phyloP scores from a whole-genome alignment of 2,797 vertebrate species.

The Scolopax rusticola region DNA sequence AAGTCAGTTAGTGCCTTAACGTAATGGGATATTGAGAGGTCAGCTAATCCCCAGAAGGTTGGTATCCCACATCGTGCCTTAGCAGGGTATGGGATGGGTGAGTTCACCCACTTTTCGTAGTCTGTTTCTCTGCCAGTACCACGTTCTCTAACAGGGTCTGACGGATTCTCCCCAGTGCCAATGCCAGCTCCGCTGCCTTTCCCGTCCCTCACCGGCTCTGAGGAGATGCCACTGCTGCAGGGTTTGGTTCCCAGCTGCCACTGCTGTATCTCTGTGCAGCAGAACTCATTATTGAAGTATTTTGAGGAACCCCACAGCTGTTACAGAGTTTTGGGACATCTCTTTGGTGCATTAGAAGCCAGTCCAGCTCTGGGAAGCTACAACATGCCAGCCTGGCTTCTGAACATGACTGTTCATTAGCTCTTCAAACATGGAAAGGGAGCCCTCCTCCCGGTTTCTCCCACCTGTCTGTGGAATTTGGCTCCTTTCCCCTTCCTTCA shows the following conservation, averaged over 20 bases:
- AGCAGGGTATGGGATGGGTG: not conserved
- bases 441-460: not conserved
- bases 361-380: not conserved
- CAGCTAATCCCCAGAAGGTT: not conserved
- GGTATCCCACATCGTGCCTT: not conserved
- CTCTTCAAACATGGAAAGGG: not conserved
- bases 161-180: not conserved
- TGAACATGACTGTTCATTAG: not conserved
- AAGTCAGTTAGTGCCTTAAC: not conserved
- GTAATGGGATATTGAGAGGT: not conserved
- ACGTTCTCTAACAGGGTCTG: rapidly evolving
- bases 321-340: not conserved
- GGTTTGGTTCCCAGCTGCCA: not conserved
- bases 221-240: not conserved
- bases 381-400: not conserved
- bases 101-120: not conserved
- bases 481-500: not conserved
- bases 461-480: not conserved
- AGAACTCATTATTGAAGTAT: not conserved
- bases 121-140: not conserved
- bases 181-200: not conserved
- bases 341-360: not conserved
- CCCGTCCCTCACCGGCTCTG: not conserved
- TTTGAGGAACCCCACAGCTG: not conserved
- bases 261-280: not conserved